Evolutionary conservation across 92 coral and sea anemone genomes (phyloP).

Genomic region (Epizoanthus scotinus): DNA sequence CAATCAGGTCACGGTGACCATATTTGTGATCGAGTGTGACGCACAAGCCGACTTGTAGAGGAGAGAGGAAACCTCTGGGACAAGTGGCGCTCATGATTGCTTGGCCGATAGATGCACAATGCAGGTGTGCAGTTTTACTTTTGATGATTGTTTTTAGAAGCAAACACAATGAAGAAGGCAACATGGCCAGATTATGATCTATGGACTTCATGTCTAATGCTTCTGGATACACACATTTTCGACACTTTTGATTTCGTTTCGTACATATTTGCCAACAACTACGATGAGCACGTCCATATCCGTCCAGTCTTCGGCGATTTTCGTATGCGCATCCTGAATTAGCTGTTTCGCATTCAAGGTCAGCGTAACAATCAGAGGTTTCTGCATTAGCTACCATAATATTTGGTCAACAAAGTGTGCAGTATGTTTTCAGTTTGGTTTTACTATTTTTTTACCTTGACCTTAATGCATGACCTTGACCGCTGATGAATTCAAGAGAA

Average conservation of each 20-base stretch:
- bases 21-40: too few species aligned
- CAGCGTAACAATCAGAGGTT: conserved; percentile 39
- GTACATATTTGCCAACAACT: conserved; percentile 25
- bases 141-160: conserved; percentile 18
- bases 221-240: conserved; percentile 23
- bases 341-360: conserved; percentile 32
- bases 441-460: not conserved
- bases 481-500: not conserved
- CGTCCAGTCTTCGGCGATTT: conserved; percentile 1
- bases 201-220: conserved; percentile 36
- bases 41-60: too few species aligned
- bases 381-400: conserved; percentile 24
- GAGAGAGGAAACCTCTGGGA: too few species aligned
- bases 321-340: conserved; percentile 43
- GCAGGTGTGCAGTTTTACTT: conserved; percentile 4
- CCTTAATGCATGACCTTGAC: conserved; percentile 24
- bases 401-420: conserved; percentile 15
- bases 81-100: too few species aligned
- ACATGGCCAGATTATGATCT: conserved; percentile 20
- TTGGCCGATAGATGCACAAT: not conserved
- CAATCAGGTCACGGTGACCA: too few species aligned
- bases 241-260: conserved; percentile 39
- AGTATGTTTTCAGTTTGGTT: too few species aligned
- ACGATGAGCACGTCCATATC: conserved; percentile 34
- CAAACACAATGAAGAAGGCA: conserved; percentile 34